A percentile compares a stretch with the other conserved stretches of the same genome.
phyloP scores from a whole-genome alignment of 2,113 vertebrate genomes.

The Jaculus jaculus region DNA sequence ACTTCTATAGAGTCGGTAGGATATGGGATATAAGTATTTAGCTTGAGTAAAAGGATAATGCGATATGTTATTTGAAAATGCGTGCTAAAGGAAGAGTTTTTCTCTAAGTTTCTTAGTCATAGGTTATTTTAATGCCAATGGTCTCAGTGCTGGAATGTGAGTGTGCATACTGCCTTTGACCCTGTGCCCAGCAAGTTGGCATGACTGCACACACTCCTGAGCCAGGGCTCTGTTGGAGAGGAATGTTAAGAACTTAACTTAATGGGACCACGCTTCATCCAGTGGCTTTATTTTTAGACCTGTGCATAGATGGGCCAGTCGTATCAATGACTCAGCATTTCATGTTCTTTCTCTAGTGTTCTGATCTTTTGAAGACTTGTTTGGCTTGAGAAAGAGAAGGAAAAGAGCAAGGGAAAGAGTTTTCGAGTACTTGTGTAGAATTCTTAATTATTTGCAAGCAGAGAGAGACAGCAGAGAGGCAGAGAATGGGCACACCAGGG shows the following conservation, averaged over 20 bases:
- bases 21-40: background rate
- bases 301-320: background rate
- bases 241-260: background rate
- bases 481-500: no score
- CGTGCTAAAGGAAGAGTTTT: background rate
- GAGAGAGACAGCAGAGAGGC: no score
- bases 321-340: conserved; percentile 49
- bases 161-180: no score
- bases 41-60: background rate
- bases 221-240: background rate
- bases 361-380: conserved; percentile 7
- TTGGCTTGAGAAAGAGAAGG: conserved; percentile 38
- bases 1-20: background rate
- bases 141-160: background rate
- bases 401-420: conserved; percentile 6
- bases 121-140: background rate
- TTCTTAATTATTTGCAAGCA: background rate
- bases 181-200: background rate
- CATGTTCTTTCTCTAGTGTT: conserved; percentile 10
- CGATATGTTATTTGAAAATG: background rate
- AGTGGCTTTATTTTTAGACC: conserved; percentile 48
- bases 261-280: conserved; percentile 8
- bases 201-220: background rate
- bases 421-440: background rate
- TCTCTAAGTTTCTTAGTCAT: background rate